These are phyloP conservation scores for Salvelinus fontinalis DNA, from an alignment of 2,113 vertebrate genomes.

Conservation along the genomic window DNA sequence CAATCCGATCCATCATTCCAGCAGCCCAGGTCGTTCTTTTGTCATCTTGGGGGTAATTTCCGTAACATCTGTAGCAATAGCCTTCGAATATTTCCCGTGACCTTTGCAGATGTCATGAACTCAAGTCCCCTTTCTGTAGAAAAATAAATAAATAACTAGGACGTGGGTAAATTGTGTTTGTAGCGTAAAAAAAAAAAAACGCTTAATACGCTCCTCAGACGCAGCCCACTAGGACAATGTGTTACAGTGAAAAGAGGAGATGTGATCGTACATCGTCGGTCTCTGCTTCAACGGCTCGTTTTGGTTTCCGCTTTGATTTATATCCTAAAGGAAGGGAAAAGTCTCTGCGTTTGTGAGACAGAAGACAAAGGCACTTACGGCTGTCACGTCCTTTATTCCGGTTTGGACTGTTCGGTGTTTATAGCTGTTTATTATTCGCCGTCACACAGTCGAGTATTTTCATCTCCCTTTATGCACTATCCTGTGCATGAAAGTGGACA, in stretches of 20 bases:
- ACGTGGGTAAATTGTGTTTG: neutral
- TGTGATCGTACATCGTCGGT: neutral
- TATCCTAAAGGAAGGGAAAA: neutral
- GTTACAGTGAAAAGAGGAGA: neutral
- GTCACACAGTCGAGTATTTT: too few species aligned
- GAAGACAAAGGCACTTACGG: too few species aligned
- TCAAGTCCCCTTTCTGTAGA: neutral
- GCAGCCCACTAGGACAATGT: slow-evolving; percentile 6
- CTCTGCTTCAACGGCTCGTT: neutral
- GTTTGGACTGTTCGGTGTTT: too few species aligned
- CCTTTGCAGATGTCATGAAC: neutral
- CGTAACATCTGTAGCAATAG: slow-evolving; percentile 8
- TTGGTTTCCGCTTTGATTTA: neutral
- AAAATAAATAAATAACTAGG: neutral
- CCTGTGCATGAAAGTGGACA: too few species aligned
- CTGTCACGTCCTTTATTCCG: too few species aligned
- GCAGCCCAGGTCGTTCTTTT: slow-evolving; percentile 32
- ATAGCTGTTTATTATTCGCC: too few species aligned
- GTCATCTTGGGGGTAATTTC: slow-evolving; percentile 37
- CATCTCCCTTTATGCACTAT: too few species aligned
- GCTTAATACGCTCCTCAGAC: neutral
- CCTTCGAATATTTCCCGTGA: neutral
- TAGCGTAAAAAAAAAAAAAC: neutral
- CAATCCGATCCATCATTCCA: slow-evolving; percentile 41
- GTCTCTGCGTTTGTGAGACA: neutral